Evolutionary conservation across 2,888 invertebrate genomes (phyloP), one percentile per base, ranked within the genome.

Genomic region (Lasioglossum morio): DNA sequence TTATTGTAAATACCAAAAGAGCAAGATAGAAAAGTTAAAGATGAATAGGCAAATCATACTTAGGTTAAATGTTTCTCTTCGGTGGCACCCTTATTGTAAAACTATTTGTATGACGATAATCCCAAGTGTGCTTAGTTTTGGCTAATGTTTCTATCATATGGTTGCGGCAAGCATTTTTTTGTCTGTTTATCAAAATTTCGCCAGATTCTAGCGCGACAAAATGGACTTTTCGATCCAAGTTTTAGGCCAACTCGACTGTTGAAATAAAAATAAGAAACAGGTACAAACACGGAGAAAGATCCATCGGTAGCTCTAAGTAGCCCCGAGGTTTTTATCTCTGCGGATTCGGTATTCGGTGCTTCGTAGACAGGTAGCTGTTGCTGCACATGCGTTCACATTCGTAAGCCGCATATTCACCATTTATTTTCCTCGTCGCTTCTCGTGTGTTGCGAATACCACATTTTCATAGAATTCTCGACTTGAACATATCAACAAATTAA

Each of bases 241-340:
- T 82, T 89, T 92, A 92, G 87, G 84, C 86, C 87, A 90, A 77
- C 85, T 83, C 85, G 81, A 87, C 81, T 85, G 84, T 82, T 81
- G 73, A 89, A 89, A 91, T 81, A 88, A 90, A 91, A 92, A 91
- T 90, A 92, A 91, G 88, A 84, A 88, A 90, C 87, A 84, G 79
- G 81, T 90, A 92, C 92, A 93, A 93, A 93, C 92, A 93, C 91
- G 86, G 88, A 86, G 86, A 91, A 88, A 88, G 88, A 91, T 92
- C 92, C 93, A 93, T 93, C 91, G 92, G 90, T 90, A 90, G 84
- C 81, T 88, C 87, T 84, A 81, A 78, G 81, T 46, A 83, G 81
- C 84, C 70, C 90, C 85, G 87, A 88, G 85, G 87, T 92, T 89
- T 89, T 88, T 84, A 87, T 91, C 87, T 87, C 86, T 82, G 73